Evolutionary conservation across 2,797 vertebrate genomes (phyloP), one percentile per base, ranked within the genome.

Genomic region (Merluccius polli): DNA sequence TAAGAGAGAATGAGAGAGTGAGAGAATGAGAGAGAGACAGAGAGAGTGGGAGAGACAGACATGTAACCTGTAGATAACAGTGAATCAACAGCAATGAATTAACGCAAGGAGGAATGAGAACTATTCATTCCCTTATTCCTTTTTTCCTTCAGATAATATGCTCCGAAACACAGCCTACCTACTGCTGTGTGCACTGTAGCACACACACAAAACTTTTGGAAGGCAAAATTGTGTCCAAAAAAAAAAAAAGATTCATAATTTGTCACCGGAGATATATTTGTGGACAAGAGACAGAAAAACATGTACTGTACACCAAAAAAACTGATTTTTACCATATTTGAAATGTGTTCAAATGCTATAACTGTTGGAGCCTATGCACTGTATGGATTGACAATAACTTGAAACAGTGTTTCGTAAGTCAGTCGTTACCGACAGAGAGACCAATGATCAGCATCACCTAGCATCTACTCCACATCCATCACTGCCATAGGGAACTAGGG

Each of bases 401-500:
- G 1, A 70, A 44, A 18, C 30, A 76, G 27, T 36, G 70, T 67
- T 76, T 76, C 63, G 33, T 69, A 38, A 79, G 72, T 31, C 29
- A 30, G 63, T 76, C 32, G 83, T 79, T 77, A 75, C 79, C 67
- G 80, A 78, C 9, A 80, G 63, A 82, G 48, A 71, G 75, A 67
- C 29, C 7, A 52, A 71, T 10, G 84, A 80, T 84, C 86, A 84
- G 84, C 84, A 80, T 81, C 83, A 77, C 81, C 76, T 70, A 84
- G 78, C 87, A 76, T 88, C 83, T 88, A 86, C 59, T 65, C 59
- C 84, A 83, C 87, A 86, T 89, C 75, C 82, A 87, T 90, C 89
- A 92, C 92, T 92, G 90, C 92, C 89, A 85, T 83, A 21, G 75
- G 75, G 78, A 30, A 82, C 63, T 29, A 77, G 76, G 79, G 79